phyloP scores from a whole-genome alignment of 2,888 invertebrate species.

The Ennomos quercinarius region DNA sequence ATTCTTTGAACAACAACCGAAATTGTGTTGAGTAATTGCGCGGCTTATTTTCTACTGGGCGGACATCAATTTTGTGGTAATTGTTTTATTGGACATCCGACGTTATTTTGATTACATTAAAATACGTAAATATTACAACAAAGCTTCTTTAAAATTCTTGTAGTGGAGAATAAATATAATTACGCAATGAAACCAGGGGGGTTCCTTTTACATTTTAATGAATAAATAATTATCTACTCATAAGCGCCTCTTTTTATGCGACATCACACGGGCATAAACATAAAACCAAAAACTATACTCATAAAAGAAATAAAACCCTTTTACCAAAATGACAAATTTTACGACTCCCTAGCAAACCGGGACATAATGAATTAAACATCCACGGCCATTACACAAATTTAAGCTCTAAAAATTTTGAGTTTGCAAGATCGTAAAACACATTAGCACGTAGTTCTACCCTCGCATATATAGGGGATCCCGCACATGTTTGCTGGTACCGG shows the following conservation, averaged over 20 bases:
- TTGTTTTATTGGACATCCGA: conserved; percentile 25
- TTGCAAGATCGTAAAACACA: conserved; percentile 72
- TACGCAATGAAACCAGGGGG: too few species aligned
- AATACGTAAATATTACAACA: too few species aligned
- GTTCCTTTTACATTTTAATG: too few species aligned
- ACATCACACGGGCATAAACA: background rate
- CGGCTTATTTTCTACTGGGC: conserved; percentile 22
- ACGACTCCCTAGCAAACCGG: conserved; percentile 32
- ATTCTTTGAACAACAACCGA: conserved; percentile 30
- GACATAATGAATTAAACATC: conserved; percentile 50
- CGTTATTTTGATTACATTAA: conserved; percentile 2
- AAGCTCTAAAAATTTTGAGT: conserved; percentile 59
- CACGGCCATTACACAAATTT: conserved; percentile 52
- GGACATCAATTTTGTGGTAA: conserved; percentile 27
- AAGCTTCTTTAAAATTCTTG: too few species aligned
- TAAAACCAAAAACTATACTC: background rate
- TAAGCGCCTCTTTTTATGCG: too few species aligned
- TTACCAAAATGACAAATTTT: conserved; percentile 22
- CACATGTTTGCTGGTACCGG: conserved; percentile 38
- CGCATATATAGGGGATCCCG: conserved; percentile 41
- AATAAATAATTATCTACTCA: too few species aligned
- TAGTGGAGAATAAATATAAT: too few species aligned
- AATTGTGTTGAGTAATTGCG: conserved; percentile 31
- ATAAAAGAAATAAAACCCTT: background rate
- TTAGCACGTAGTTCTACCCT: conserved; percentile 76